phyloP scores from a whole-genome alignment of 2,888 invertebrate species.

The Epinotia bilunana region DNA sequence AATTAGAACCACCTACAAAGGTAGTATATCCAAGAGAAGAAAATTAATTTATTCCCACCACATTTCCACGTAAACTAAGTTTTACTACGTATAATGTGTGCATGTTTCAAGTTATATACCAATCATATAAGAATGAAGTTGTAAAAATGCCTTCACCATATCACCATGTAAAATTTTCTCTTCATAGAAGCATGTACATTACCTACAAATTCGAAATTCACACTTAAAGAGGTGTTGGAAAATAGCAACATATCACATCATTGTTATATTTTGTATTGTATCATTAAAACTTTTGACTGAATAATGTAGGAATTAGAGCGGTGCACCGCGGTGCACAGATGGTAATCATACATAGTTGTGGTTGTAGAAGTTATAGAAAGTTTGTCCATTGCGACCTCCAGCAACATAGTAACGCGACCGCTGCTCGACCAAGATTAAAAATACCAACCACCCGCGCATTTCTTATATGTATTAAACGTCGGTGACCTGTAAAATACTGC shows the following conservation, averaged over 20 bases:
- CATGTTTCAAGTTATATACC: too few relatives aligned
- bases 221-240: conserved; percentile 36
- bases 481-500: too few relatives aligned
- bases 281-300: conserved; percentile 27
- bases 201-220: not conserved
- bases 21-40: too few relatives aligned
- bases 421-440: conserved; percentile 63
- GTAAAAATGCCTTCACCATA: not conserved
- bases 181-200: too few relatives aligned
- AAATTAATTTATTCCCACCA: too few relatives aligned
- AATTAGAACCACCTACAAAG: too few relatives aligned
- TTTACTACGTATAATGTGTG: too few relatives aligned
- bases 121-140: too few relatives aligned
- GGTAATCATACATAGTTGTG: conserved; percentile 19
- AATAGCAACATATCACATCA: not conserved
- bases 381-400: conserved; percentile 52
- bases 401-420: conserved; percentile 50
- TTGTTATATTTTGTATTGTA: conserved; percentile 11
- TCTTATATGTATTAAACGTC: not conserved
- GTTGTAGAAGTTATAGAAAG: conserved; percentile 47
- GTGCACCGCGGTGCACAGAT: conserved; percentile 7
- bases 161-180: not conserved
- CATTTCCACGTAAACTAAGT: too few relatives aligned
- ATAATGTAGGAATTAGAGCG: conserved; percentile 9
- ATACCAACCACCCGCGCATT: conserved; percentile 48